These are phyloP conservation scores for Ips typographus DNA, from an alignment of 1,140 invertebrate genomes.

Conservation along the genomic window DNA sequence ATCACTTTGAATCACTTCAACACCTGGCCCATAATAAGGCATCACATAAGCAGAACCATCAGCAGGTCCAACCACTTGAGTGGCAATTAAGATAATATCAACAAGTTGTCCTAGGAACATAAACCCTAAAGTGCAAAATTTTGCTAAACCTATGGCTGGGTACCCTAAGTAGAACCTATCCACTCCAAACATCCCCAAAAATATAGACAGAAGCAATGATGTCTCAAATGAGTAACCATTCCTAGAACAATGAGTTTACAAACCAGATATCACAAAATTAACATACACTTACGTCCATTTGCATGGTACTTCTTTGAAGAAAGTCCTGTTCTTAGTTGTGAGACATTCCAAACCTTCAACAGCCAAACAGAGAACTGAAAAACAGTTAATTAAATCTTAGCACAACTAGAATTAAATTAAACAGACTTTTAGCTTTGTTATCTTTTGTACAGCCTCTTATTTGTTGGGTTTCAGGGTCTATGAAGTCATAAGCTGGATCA, in stretches of 20 bases:
- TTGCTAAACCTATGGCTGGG: constrained; percentile 89
- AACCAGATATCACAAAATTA: too few species aligned
- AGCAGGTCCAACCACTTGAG: constrained; percentile 85
- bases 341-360: constrained; percentile 80
- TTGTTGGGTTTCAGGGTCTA: constrained; percentile 90
- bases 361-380: constrained; percentile 78
- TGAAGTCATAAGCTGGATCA: constrained; percentile 72
- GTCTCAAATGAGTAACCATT: constrained; percentile 94
- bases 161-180: constrained; percentile 97
- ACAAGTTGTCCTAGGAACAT: constrained; percentile 95
- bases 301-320: constrained; percentile 81
- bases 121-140: constrained; percentile 94
- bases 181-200: constrained; percentile 95
- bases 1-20: constrained; percentile 78
- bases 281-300: constrained; percentile 82
- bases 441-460: constrained; percentile 76
- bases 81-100: constrained; percentile 94
- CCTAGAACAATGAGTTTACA: constrained; percentile 57
- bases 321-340: constrained; percentile 76
- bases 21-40: constrained; percentile 88
- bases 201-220: constrained; percentile 89
- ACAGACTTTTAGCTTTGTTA: constrained; percentile 74
- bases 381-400: constrained; percentile 12
- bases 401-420: neutral
- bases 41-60: constrained; percentile 97